Evolutionary conservation across 2,113 vertebrate species (phyloP).

Genomic region (Sclerurus mexicanus): DNA sequence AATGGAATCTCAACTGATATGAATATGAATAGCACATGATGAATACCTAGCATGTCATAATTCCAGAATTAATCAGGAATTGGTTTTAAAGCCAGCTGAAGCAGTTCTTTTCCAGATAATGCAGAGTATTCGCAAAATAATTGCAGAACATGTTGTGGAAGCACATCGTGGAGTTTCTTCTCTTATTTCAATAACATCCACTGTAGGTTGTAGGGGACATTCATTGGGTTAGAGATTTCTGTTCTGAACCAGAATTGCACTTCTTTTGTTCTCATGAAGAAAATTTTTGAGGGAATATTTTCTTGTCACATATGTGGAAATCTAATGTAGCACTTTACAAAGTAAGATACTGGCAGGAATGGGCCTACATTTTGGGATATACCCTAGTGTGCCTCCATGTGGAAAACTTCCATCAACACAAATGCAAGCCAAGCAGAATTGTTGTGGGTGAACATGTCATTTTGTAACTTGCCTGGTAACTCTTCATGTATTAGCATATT

Average conservation of each 20-base stretch:
- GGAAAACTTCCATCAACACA: not conserved
- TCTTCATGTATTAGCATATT: not conserved
- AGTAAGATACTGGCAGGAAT: not conserved
- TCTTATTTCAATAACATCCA: not conserved
- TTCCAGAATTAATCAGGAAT: not conserved
- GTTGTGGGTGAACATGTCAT: not conserved
- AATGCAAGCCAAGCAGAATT: not conserved
- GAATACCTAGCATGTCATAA: not conserved
- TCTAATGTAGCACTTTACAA: not conserved
- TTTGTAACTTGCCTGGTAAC: conserved; percentile 23
- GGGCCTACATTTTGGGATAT: not conserved
- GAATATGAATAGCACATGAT: not conserved
- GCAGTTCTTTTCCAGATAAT: not conserved
- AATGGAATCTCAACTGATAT: not conserved
- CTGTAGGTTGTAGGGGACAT: not conserved
- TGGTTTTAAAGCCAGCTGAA: not conserved
- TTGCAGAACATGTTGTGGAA: not conserved
- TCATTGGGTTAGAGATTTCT: not conserved
- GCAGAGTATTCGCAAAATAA: not conserved
- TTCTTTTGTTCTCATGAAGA: not conserved
- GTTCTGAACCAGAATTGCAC: not conserved
- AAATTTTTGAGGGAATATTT: not conserved
- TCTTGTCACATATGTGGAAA: not conserved
- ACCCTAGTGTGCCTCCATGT: not conserved
- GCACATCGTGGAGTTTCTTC: not conserved